Evolutionary conservation across 1,140 invertebrate species (phyloP).

Genomic region (Dufourea novaeangliae): DNA sequence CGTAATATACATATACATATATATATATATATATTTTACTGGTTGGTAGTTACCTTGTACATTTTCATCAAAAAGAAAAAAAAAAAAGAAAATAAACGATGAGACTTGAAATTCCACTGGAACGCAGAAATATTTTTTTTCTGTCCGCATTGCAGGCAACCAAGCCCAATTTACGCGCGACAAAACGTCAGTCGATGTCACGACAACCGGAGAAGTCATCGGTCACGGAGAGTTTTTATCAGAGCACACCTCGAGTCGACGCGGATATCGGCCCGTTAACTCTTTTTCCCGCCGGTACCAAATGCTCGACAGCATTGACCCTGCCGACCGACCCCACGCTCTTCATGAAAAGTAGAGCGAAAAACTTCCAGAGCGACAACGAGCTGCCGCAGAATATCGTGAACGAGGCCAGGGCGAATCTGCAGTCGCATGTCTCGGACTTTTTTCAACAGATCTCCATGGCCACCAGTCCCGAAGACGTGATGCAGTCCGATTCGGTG

Average conservation of each 20-base stretch:
- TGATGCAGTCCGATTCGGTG: constrained; percentile 77
- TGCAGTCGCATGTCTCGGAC: constrained; percentile 81
- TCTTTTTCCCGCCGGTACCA: constrained; percentile 54
- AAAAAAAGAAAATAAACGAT: too few relatives aligned
- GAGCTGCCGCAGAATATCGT: constrained; percentile 75
- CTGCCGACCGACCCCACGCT: constrained; percentile 69
- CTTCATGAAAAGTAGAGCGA: constrained; percentile 56
- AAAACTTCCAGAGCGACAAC: constrained; percentile 68
- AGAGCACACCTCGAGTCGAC: constrained; percentile 79
- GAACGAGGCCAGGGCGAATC: constrained; percentile 75
- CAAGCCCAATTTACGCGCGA: constrained; percentile 72
- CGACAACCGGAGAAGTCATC: constrained; percentile 66
- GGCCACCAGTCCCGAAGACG: constrained; percentile 81
- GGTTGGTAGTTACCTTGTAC: too few relatives aligned
- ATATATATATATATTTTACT: too few relatives aligned
- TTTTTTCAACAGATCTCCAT: constrained; percentile 82
- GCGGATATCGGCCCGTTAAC: constrained; percentile 78
- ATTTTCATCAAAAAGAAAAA: too few relatives aligned
- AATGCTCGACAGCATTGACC: constrained; percentile 66
- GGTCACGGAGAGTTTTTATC: constrained; percentile 77
- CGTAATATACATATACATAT: too few relatives aligned
- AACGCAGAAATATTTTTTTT: too few relatives aligned
- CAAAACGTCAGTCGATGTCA: constrained; percentile 74
- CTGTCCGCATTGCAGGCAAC: constrained; percentile 67
- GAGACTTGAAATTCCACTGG: too few relatives aligned